Evolutionary conservation across 2,888 invertebrate genomes (phyloP).

Genomic region (Dolichomitus sp.): DNA sequence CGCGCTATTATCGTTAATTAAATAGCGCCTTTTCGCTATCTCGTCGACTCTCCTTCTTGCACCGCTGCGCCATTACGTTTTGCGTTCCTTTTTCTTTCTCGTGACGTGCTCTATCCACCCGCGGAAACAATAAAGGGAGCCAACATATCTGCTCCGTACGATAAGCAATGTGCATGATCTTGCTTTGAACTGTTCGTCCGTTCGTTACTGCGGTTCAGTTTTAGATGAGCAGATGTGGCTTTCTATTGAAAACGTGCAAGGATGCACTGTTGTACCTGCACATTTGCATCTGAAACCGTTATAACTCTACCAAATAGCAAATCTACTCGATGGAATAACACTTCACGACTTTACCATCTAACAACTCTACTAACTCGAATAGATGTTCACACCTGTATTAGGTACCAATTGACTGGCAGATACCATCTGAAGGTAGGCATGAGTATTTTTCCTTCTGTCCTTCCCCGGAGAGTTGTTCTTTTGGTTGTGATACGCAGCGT

Average conservation of each 20-base stretch:
- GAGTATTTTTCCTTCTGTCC: too few relatives aligned
- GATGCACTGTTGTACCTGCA: background rate
- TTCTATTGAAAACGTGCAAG: background rate
- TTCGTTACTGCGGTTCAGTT: constrained; percentile 7
- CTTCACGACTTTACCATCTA: too few relatives aligned
- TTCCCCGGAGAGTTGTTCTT: too few relatives aligned
- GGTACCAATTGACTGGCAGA: too few relatives aligned
- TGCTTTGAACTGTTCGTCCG: background rate
- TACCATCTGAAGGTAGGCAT: too few relatives aligned
- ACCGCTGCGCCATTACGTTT: constrained; percentile 24
- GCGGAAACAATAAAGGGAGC: constrained; percentile 31
- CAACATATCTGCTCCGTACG: background rate
- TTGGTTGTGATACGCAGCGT: too few relatives aligned
- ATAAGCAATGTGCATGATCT: constrained; percentile 6
- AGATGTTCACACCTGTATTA: too few relatives aligned
- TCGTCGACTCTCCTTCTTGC: constrained; percentile 43
- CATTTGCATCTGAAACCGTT: too few relatives aligned
- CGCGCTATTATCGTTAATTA: constrained; percentile 80
- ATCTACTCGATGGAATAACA: too few relatives aligned
- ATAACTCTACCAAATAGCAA: too few relatives aligned
- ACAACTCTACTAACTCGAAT: too few relatives aligned
- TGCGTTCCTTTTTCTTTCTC: constrained; percentile 31
- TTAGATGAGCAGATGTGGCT: background rate
- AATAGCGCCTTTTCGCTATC: constrained; percentile 77
- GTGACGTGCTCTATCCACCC: constrained; percentile 19